These are phyloP conservation scores for Caenorhabditis wallacei DNA, from an alignment of 2,888 invertebrate species.

Conservation along the genomic window DNA sequence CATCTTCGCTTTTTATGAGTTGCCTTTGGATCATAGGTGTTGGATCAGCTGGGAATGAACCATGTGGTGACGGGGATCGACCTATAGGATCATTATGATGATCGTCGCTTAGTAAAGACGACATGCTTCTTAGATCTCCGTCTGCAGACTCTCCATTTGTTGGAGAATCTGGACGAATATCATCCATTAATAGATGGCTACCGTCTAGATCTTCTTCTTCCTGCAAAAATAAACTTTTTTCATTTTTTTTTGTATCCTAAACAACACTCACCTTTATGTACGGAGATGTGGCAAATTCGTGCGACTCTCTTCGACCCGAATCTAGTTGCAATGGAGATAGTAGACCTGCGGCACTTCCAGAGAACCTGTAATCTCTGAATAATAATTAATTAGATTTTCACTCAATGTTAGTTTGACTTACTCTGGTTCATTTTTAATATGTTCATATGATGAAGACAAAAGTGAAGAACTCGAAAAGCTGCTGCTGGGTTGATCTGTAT, in stretches of 20 bases:
- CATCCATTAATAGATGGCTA: constrained; percentile 45
- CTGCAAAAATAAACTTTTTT: constrained; percentile 2
- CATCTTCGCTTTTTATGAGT: constrained; percentile 67
- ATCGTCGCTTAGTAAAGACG: constrained; percentile 74
- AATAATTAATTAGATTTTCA: constrained; percentile 1
- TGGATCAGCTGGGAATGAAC: constrained; percentile 39
- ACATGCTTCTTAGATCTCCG: constrained; percentile 74
- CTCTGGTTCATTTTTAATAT: constrained; percentile 54
- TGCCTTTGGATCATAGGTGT: constrained; percentile 59
- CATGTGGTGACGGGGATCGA: constrained; percentile 63
- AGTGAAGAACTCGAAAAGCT: constrained; percentile 30
- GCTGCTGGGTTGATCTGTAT: constrained; percentile 61
- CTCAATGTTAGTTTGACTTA: background rate
- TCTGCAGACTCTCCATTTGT: constrained; percentile 49
- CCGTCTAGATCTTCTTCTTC: constrained; percentile 57
- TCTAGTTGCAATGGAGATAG: constrained; percentile 79
- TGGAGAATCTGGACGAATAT: constrained; percentile 7
- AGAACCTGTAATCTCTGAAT: constrained; percentile 43
- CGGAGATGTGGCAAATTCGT: constrained; percentile 51
- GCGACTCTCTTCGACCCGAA: constrained; percentile 45
- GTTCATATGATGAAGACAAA: constrained; percentile 33
- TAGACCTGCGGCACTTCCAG: constrained; percentile 75
- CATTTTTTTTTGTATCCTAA: background rate
- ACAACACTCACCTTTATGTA: constrained; percentile 67
- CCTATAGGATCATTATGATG: constrained; percentile 23